phyloP scores from a whole-genome alignment of 92 coral and sea anemone species.

The Montipora capitata region DNA sequence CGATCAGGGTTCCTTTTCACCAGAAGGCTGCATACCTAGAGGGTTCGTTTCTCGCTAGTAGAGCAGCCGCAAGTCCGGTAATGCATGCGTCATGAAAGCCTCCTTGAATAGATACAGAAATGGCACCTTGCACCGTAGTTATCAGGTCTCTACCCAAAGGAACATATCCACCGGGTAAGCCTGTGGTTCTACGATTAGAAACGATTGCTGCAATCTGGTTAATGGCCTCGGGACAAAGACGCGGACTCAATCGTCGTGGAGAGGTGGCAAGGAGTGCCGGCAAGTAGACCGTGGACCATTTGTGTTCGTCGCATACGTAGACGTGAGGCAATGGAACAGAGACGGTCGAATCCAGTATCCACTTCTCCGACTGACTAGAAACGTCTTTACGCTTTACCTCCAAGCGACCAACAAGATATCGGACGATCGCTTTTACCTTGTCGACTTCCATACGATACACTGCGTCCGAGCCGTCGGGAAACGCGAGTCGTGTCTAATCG shows the following conservation, averaged over 20 bases:
- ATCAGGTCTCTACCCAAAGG: neutral
- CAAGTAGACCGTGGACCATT: neutral
- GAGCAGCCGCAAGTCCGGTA: slow-evolving; percentile 1
- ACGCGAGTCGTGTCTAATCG: slow-evolving; percentile 14
- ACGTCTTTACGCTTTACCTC: neutral
- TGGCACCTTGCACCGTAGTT: neutral
- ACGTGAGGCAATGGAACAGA: neutral
- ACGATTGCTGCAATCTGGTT: slow-evolving; percentile 1
- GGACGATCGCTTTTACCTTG: neutral
- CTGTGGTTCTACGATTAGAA: neutral
- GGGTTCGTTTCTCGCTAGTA: neutral
- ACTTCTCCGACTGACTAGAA: neutral
- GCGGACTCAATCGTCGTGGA: slow-evolving; percentile 7
- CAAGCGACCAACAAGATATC: neutral
- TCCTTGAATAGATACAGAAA: slow-evolving; percentile 3
- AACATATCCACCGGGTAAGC: slow-evolving; percentile 1
- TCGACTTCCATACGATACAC: neutral
- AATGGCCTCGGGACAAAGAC: neutral
- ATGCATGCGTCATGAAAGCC: slow-evolving; percentile 28
- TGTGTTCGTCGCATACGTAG: neutral
- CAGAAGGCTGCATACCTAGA: slow-evolving; percentile 19
- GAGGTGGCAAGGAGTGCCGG: slow-evolving; percentile 24
- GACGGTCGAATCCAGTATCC: neutral
- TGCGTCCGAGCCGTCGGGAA: slow-evolving; percentile 6
- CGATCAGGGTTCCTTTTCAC: neutral